Evolutionary conservation across 2,888 invertebrate genomes (phyloP).

Genomic region (Rhagium mordax): DNA sequence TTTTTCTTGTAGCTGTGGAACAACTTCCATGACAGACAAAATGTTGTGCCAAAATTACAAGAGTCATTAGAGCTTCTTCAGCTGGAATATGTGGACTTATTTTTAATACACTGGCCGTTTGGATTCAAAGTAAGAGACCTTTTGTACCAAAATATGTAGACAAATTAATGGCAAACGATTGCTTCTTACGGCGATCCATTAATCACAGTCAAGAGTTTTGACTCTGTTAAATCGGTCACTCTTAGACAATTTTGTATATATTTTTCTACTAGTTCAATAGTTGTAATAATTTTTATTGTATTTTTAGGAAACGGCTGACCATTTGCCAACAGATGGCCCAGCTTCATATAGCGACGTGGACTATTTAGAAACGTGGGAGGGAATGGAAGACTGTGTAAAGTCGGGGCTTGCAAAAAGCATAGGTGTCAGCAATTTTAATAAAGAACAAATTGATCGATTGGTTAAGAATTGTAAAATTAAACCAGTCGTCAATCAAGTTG

Average conservation of each 20-base stretch:
- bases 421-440: constrained; percentile 87
- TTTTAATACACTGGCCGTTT: constrained; percentile 67
- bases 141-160: too few species aligned
- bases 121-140: constrained; percentile 62
- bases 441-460: constrained; percentile 78
- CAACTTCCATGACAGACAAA: constrained; percentile 74
- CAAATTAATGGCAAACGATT: too few species aligned
- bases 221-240: too few species aligned
- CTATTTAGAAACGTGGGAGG: constrained; percentile 83
- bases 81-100: constrained; percentile 65
- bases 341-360: constrained; percentile 74
- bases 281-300: too few species aligned
- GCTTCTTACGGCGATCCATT: too few species aligned
- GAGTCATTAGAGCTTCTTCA: constrained; percentile 60
- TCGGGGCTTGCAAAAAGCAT: constrained; percentile 79
- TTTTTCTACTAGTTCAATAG: too few species aligned
- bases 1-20: constrained; percentile 73
- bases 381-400: constrained; percentile 80
- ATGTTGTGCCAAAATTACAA: constrained; percentile 71
- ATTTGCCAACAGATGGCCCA: constrained; percentile 68
- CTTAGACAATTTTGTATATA: too few species aligned
- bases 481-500: constrained; percentile 77
- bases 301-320: constrained; percentile 70
- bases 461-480: constrained; percentile 73
- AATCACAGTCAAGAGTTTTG: too few species aligned